Evolutionary conservation across 1,140 invertebrate genomes (phyloP).

Genomic region (Neocloeon triangulifer): DNA sequence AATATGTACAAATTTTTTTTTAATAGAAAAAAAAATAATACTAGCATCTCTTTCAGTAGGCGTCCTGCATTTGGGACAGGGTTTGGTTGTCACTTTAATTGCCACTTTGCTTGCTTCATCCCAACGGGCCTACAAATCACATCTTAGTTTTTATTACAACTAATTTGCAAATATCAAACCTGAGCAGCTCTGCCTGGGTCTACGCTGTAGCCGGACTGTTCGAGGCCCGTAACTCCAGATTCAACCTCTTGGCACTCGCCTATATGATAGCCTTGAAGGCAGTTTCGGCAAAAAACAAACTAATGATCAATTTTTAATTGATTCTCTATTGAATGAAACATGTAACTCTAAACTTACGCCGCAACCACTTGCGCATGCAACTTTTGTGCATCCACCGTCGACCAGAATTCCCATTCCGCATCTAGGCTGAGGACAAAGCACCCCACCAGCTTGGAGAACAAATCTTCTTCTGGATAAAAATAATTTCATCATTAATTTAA

Average conservation of each 20-base stretch:
- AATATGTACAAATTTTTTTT: too few relatives aligned
- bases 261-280: constrained; percentile 56
- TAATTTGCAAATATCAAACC: constrained; percentile 13
- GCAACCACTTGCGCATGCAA: constrained; percentile 51
- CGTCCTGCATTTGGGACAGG: constrained; percentile 68
- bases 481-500: too few relatives aligned
- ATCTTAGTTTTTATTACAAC: too few relatives aligned
- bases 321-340: background rate
- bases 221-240: constrained; percentile 12
- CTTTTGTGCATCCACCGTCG: constrained; percentile 45
- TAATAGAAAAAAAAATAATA: too few relatives aligned
- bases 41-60: constrained; percentile 63
- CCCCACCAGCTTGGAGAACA: constrained; percentile 55
- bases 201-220: constrained; percentile 28
- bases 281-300: constrained; percentile 63
- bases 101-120: constrained; percentile 48
- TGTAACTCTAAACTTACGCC: too few relatives aligned
- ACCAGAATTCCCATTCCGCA: constrained; percentile 68
- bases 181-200: constrained; percentile 30
- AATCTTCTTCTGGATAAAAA: constrained; percentile 70
- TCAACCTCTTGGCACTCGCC: constrained; percentile 36
- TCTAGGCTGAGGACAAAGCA: constrained; percentile 64
- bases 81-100: constrained; percentile 62
- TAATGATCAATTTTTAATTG: constrained; percentile 14
- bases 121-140: constrained; percentile 60